Conservation (phyloP, 1,140 invertebrate genomes). For the Brachionus koreanus region DNA sequence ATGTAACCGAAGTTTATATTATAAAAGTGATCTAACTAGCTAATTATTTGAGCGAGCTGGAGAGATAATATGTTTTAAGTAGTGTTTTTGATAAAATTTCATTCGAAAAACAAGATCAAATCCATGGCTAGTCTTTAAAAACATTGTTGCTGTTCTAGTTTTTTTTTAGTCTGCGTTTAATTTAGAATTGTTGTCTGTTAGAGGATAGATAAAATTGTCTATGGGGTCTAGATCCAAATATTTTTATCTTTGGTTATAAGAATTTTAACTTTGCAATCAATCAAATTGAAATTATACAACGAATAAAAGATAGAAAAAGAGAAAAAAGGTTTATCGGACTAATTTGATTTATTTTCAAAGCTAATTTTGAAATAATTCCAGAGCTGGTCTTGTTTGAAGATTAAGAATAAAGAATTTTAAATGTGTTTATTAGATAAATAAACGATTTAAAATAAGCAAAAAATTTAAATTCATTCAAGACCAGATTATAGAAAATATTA, state of each 20-base stretch:
- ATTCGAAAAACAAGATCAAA: background rate
- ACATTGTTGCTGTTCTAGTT: background rate
- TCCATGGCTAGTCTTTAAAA: background rate
- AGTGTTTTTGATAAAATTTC: background rate
- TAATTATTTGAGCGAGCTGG: background rate
- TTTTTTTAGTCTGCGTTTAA: background rate
- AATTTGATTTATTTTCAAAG: constrained; percentile 27
- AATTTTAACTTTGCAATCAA: constrained; percentile 26
- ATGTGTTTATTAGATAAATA: constrained; percentile 33
- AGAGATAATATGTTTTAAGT: background rate
- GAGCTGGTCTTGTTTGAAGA: background rate
- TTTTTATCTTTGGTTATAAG: background rate
- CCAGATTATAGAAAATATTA: background rate
- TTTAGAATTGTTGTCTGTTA: background rate
- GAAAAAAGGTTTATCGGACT: constrained; percentile 4
- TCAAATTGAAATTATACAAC: constrained; percentile 26
- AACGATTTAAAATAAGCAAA: background rate
- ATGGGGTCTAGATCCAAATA: background rate
- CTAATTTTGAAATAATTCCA: constrained; percentile 4
- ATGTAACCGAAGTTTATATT: background rate
- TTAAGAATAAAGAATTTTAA: background rate
- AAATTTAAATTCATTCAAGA: background rate
- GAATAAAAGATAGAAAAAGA: background rate
- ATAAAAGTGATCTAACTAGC: background rate
- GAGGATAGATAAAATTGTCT: constrained; percentile 26